Evolutionary conservation across 2,113 vertebrate genomes (phyloP).

Genomic region (Delphinus delphis): DNA sequence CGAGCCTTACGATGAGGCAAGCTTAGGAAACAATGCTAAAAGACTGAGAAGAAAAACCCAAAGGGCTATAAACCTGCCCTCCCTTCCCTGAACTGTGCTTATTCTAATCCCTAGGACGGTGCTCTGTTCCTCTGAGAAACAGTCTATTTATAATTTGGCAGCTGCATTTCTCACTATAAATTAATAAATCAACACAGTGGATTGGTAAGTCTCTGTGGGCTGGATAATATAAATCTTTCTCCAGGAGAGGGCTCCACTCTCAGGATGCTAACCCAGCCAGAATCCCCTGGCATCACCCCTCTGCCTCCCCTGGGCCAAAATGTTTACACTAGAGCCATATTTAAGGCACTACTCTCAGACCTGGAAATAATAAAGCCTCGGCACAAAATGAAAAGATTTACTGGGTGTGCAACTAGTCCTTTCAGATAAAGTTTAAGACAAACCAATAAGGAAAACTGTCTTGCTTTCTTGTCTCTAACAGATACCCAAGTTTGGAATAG

Average conservation of each 20-base stretch:
- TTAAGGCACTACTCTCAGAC: neutral
- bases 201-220: neutral
- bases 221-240: neutral
- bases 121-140: slow-evolving; percentile 9
- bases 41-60: neutral
- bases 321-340: neutral
- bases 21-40: neutral
- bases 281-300: neutral
- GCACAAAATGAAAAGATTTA: neutral
- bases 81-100: neutral
- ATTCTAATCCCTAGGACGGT: neutral
- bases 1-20: neutral
- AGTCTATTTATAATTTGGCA: slow-evolving; percentile 57
- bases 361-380: neutral
- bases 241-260: neutral
- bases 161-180: neutral
- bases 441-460: neutral
- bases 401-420: neutral
- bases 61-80: neutral
- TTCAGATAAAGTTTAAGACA: neutral
- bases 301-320: neutral
- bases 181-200: neutral
- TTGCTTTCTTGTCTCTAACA: neutral
- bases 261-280: neutral
- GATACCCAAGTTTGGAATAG: neutral